Base-by-base conservation (phyloP, 1,140 invertebrate genomes). In the Drosophila chauvacae region DNA sequence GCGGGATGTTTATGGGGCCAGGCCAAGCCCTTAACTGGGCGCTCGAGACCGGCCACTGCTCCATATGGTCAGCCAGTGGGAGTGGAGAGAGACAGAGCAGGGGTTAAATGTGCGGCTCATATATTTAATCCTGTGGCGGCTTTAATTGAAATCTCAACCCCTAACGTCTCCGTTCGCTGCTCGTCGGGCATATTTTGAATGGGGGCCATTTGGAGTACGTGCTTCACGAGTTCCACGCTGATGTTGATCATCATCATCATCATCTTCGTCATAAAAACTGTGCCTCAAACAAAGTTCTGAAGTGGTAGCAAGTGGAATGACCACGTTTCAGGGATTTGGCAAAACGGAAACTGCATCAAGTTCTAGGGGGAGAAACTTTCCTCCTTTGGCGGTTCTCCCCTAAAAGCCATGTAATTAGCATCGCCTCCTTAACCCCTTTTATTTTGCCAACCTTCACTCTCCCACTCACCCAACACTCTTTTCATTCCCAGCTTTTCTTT, bases 81-180 rank as follows among this genome's bases (percentile, higher is more conserved):
- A 50, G 14, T 14, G 37, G 39, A 10, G 20, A 6, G n/a, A 5
- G 5, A 14, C 33, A 39, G 14, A 39, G 14, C 35, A 2, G 37
- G 48, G 48, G 23, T 50, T 26, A 30, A 59, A 44, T 58, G 45
- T 45, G 42, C 47, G 33, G 23, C 53, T 39, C 53, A 56, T 35
- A 16, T 20, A 68, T 62, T 51, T 86, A 86, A 86, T 77, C 76
- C 71, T 71, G 33, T 50, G 73, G 53, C 53, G 63, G 65, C 69
- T 77, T 88, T 88, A 88, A 88, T 88, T 88, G 84, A 88, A 88
- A 88, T 88, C 84, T 90, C 74, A 77, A 69, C 74, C 74, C 55
- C 74, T 30, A 70, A 70, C 65, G 69, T n/a, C 13, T 44, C 55
- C 51, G 53, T 44, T 55, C 44, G 73, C 47, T 41, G 59, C 48